Conservation (phyloP, 2,797 vertebrate genomes). For the Megaceryle alcyon region DNA sequence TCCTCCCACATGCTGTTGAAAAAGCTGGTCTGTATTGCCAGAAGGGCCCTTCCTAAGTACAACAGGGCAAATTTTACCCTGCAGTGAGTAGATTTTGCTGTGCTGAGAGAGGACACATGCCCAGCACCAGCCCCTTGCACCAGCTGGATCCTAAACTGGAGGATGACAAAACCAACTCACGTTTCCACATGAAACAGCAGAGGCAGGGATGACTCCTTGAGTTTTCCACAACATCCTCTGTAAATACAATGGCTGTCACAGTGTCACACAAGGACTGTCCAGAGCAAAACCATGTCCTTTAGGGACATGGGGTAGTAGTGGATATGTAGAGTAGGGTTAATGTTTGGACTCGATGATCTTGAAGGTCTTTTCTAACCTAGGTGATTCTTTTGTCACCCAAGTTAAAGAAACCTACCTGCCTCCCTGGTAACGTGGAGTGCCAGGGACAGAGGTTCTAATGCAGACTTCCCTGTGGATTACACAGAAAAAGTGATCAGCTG, state of each 20-base stretch:
- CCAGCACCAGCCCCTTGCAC: not conserved
- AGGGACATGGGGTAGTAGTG: too few relatives aligned
- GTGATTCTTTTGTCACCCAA: not conserved
- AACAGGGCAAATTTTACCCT: not conserved
- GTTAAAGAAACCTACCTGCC: fast-evolving
- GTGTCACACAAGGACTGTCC: not conserved
- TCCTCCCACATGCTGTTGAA: fast-evolving
- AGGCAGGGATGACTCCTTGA: fast-evolving
- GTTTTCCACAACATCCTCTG: fast-evolving
- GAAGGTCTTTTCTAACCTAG: not conserved
- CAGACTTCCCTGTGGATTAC: not conserved
- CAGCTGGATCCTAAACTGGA: not conserved
- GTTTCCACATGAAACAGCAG: not conserved
- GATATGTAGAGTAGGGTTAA: too few relatives aligned
- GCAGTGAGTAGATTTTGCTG: not conserved
- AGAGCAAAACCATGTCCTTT: not conserved
- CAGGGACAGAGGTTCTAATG: not conserved
- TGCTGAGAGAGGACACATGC: fast-evolving
- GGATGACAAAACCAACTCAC: not conserved
- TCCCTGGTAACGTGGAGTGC: fast-evolving
- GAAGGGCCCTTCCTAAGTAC: not conserved
- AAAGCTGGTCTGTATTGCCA: not conserved
- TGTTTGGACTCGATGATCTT: too few relatives aligned
- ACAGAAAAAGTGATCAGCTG: not conserved
- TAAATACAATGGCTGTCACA: fast-evolving